Percentiles rank a stretch among this genome's conserved stretches.
phyloP scores from a whole-genome alignment of 2,113 vertebrate species.

The Hepsetus odoe region DNA sequence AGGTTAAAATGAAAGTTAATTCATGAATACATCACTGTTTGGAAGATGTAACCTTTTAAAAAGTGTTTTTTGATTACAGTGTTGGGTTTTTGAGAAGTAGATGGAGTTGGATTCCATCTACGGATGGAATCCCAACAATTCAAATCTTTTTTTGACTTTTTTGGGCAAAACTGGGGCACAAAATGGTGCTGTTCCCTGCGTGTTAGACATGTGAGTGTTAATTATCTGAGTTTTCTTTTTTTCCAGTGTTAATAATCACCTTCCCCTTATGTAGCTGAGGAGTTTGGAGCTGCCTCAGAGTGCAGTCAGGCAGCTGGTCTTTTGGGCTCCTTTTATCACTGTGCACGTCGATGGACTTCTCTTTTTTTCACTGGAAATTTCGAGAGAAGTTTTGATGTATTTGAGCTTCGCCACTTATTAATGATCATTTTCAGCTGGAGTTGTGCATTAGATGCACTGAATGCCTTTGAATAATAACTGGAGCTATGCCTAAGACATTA shows the following conservation, averaged over 20 bases:
- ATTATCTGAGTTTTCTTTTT: too few relatives aligned
- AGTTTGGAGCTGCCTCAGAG: neutral
- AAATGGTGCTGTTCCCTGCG: neutral
- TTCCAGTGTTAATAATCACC: neutral
- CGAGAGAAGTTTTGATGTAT: neutral
- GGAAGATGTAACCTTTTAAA: too few relatives aligned
- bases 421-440: neutral
- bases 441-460: neutral
- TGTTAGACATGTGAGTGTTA: too few relatives aligned
- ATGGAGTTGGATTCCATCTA: too few relatives aligned
- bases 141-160: too few relatives aligned
- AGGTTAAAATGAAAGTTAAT: neutral
- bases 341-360: too few relatives aligned
- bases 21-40: neutral
- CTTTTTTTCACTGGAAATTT: too few relatives aligned
- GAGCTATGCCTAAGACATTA: neutral
- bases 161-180: too few relatives aligned
- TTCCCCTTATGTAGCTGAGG: neutral
- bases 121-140: too few relatives aligned
- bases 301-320: conserved; percentile 3
- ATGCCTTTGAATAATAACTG: neutral
- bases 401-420: neutral
- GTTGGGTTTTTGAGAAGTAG: too few relatives aligned
- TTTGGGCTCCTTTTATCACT: neutral
- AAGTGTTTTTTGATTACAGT: too few relatives aligned